Conservation (phyloP, 2,113 vertebrate genomes). For the Cinclus mexicanus region DNA sequence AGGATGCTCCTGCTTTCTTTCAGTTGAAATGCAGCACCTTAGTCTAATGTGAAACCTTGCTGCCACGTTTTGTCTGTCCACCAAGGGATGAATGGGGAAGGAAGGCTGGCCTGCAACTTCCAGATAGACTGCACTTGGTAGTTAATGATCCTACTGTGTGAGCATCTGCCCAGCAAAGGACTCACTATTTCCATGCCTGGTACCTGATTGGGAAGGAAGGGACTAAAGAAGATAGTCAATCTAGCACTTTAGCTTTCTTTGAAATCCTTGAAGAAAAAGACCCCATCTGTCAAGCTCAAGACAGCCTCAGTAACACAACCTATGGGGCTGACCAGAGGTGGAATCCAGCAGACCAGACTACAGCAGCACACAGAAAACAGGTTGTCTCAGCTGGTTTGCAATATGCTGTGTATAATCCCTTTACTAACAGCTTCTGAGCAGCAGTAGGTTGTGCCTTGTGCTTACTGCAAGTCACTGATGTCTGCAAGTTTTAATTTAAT, state of each 20-base stretch:
- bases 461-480: not conserved
- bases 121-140: not conserved
- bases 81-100: not conserved
- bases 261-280: not conserved
- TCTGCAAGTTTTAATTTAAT: constrained; percentile 8
- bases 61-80: not conserved
- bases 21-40: not conserved
- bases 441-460: not conserved
- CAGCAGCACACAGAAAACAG: not conserved
- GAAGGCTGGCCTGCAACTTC: not conserved
- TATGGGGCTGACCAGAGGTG: not conserved
- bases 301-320: not conserved
- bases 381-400: not conserved
- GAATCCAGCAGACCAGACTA: not conserved
- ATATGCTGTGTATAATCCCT: not conserved
- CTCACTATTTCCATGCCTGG: not conserved
- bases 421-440: not conserved
- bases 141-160: not conserved
- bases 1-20: not conserved
- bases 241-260: not conserved
- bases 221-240: not conserved
- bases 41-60: not conserved
- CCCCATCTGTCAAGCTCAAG: not conserved
- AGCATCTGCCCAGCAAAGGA: not conserved
- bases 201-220: not conserved